Conservation (phyloP, 2,113 vertebrate species). For the Actenoides lindsayi region DNA sequence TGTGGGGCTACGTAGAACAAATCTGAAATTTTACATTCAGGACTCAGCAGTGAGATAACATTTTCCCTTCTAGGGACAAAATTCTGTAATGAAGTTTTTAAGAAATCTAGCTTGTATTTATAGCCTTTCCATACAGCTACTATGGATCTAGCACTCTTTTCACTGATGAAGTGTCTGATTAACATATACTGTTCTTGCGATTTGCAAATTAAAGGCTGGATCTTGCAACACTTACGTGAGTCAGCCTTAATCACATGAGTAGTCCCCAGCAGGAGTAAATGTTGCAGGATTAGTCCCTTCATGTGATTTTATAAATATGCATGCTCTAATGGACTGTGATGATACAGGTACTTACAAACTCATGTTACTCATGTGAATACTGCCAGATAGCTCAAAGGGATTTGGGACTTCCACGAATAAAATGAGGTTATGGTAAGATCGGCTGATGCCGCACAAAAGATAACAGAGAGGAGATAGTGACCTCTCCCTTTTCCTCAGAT, state of each 20-base stretch:
- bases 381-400: neutral
- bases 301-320: neutral
- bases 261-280: constrained; percentile 1
- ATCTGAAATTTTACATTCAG: constrained; percentile 37
- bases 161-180: constrained; percentile 66
- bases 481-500: neutral
- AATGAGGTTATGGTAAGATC: neutral
- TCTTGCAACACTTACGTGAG: constrained; percentile 31
- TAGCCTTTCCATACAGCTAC: constrained; percentile 54
- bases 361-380: neutral
- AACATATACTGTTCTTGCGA: constrained; percentile 66
- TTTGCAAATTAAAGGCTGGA: constrained; percentile 68
- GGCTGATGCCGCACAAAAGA: neutral
- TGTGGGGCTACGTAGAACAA: neutral
- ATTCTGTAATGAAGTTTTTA: constrained; percentile 49
- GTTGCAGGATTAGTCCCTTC: neutral
- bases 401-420: neutral
- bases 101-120: constrained; percentile 67
- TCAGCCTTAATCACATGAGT: constrained; percentile 33
- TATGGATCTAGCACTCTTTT: constrained; percentile 49
- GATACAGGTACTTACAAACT: neutral
- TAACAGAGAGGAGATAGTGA: neutral
- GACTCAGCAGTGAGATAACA: neutral
- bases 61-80: constrained; percentile 67
- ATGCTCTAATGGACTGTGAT: neutral